Evolutionary conservation across 2,888 invertebrate genomes (phyloP), one percentile per base, ranked within the genome.

Genomic region (Andrena minutula): DNA sequence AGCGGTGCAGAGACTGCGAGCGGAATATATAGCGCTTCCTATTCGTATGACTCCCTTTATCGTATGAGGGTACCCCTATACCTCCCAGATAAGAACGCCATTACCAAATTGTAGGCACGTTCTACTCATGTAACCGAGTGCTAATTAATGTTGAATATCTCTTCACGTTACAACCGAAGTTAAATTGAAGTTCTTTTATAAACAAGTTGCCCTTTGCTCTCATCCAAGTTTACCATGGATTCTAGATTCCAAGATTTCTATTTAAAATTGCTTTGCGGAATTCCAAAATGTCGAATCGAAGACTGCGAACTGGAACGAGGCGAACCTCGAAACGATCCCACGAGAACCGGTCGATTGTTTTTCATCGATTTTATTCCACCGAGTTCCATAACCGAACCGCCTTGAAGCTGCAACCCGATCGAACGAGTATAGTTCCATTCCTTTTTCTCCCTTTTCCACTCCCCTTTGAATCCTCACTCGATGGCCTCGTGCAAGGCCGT

Each of bases 301-400:
- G n/a, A 2, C 20, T 20, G 20, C 7, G 47, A 60, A 60, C 28
- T 53, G 35, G 53, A 56, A 53, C 32, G 32, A 68, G 35, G 30
- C 30, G 53, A 68, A 56, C 35, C 30, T 32, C 61, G 53, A 68
- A 65, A 28, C 53, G 53, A 35, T 68, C 8, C 32, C 63, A 82
- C 53, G 49, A 75, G 86, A 92, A 92, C 91, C 90, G 90, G 92
- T 92, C 85, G 84, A 58, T 80, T 64, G 82, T 88, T 84, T 87
- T 86, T 12, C 35, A 28, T 84, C 63, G 60, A 83, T 84, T 74
- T 61, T 73, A 73, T 75, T 76, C 79, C 56, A 71, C 69, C 58
- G 75, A 78, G 79, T 79, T 69, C 75, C 75, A 79, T 77, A 80
- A 88, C 88, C 75, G 79, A 89, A 88, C 87, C 74, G 79, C 91